phyloP scores from a whole-genome alignment of 2,797 vertebrate species.

The Diglossa cyanea region DNA sequence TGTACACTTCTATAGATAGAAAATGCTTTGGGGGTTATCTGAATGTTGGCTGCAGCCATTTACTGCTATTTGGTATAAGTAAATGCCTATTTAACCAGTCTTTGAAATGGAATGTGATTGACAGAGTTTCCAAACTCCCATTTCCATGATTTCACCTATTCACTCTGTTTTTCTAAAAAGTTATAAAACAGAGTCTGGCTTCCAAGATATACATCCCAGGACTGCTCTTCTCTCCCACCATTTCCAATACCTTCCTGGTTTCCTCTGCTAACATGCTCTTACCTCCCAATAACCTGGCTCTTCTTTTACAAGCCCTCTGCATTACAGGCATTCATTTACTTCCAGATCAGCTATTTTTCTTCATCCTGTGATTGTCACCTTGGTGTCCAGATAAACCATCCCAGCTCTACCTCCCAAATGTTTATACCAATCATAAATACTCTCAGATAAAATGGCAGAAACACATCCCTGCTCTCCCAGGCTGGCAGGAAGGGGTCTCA shows the following conservation, averaged over 20 bases:
- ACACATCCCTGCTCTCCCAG: background rate
- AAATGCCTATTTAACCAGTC: conserved; percentile 7
- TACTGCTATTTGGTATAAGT: background rate
- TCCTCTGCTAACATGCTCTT: background rate
- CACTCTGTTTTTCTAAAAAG: background rate
- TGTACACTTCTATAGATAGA: background rate
- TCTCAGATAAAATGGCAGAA: background rate
- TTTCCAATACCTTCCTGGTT: background rate
- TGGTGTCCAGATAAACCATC: background rate
- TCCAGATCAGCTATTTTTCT: background rate
- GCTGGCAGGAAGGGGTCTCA: background rate
- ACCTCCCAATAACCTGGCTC: background rate
- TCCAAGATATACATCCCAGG: background rate
- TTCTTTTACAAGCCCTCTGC: accelerated
- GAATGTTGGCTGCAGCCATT: background rate
- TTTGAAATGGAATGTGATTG: background rate
- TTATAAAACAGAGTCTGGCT: background rate
- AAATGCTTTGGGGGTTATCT: background rate
- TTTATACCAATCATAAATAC: background rate
- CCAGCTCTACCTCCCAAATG: background rate
- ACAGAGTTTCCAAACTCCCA: background rate
- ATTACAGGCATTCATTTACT: background rate
- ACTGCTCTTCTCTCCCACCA: background rate
- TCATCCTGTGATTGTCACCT: background rate
- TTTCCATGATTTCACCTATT: background rate